Evolutionary conservation across 2,113 vertebrate species (phyloP), one percentile per base, ranked within the genome.

Genomic region (Prionailurus viverrinus): DNA sequence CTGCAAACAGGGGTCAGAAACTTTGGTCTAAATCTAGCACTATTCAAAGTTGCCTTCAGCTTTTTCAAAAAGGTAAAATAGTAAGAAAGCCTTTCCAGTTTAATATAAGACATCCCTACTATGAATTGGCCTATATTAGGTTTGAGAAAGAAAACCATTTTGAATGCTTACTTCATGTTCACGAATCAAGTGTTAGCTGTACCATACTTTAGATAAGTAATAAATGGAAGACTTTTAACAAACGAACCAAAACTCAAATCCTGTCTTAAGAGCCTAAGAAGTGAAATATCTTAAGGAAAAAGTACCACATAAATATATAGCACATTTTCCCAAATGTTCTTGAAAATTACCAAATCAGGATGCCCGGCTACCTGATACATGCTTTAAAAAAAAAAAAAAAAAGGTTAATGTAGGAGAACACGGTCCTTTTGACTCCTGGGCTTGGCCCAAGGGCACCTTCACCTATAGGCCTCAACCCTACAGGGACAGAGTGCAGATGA

Each of bases 81-180:
- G 33, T 51, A 90, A 82, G 55, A 27, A 74, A 78, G 51, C 84
- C 94, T 94, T 93, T 95, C 93, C 94, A 81, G 89, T 92, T 97
- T 91, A 82, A 71, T 55, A 68, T 88, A 85, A 84, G 89, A 65
- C n/a, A 39, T 86, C 80, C 91, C 92, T 97, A 90, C 84, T 96
- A 80, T 53, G 95, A 97, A 61, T 13, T 96, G 95, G 94, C 90
- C 96, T 98, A 94, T 98, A 94, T 78, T 96, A 97, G 91, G 74
- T 36, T 81, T 39, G 19, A 81, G 51, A 94, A 92, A 55, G 84
- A 95, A 69, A 90, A 89, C 45, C 4, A 80, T n/a, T 79, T 58
- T 94, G 84, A 93, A 66, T 71, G 88, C 41, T 94, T 80, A 51
- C 11, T 89, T 95, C 58, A 90, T 51, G 66, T 95, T 94, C 73